These are phyloP conservation scores for Yponomeuta malinellus DNA, from an alignment of 2,888 invertebrate genomes.

Conservation along the genomic window DNA sequence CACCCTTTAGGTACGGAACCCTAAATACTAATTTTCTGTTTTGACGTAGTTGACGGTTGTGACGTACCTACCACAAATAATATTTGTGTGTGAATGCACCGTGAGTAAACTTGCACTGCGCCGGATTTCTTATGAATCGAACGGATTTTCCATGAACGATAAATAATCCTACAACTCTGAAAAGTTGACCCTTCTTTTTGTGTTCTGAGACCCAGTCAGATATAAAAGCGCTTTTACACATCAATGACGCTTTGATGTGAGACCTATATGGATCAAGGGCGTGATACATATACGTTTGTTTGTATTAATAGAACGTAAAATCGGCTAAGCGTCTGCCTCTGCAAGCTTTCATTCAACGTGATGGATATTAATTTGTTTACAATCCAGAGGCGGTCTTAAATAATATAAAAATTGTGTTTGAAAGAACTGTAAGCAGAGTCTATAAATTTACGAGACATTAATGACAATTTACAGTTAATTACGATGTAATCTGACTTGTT, in stretches of 20 bases:
- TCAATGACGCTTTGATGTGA: background rate
- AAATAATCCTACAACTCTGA: background rate
- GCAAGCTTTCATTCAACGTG: constrained; percentile 9
- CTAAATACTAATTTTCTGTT: too few relatives aligned
- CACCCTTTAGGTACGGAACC: too few relatives aligned
- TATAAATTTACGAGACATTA: background rate
- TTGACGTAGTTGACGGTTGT: too few relatives aligned
- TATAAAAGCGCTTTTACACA: background rate
- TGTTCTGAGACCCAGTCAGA: background rate
- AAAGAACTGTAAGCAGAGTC: background rate
- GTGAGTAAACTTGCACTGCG: too few relatives aligned
- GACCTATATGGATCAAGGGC: constrained; percentile 35
- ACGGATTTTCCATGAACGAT: background rate
- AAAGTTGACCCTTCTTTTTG: too few relatives aligned
- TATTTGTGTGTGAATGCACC: too few relatives aligned
- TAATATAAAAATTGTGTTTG: background rate
- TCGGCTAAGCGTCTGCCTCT: constrained; percentile 2
- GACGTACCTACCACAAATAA: too few relatives aligned
- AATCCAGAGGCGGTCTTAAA: background rate
- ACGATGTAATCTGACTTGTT: background rate
- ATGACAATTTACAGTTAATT: background rate
- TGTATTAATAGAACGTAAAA: constrained; percentile 20
- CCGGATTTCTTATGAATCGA: too few relatives aligned
- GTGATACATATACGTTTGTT: constrained; percentile 21
- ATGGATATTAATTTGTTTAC: constrained; percentile 4